phyloP scores from a whole-genome alignment of 2,888 invertebrate species.

The Pherbina coryleti region DNA sequence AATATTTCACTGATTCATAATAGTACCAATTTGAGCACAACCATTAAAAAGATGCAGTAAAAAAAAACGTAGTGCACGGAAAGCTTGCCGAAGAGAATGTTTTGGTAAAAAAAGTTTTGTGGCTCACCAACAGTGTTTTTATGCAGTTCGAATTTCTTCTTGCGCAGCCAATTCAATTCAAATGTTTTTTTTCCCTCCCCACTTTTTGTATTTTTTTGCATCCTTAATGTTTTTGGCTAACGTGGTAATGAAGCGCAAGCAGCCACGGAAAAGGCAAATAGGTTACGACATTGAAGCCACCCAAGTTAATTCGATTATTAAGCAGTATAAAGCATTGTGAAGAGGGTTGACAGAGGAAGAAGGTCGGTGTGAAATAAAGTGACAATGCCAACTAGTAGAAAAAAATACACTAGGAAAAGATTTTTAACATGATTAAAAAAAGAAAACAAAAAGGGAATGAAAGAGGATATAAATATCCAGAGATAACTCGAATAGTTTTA shows the following conservation, averaged over 20 bases:
- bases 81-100: not conserved
- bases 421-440: not conserved
- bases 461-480: too few relatives aligned
- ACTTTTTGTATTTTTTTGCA: not conserved
- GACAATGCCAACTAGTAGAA: not conserved
- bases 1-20: not conserved
- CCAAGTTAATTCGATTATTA: not conserved
- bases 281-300: not conserved
- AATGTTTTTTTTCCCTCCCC: not conserved
- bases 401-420: not conserved
- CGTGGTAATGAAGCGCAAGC: slow-evolving; percentile 26
- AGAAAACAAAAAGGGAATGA: too few relatives aligned
- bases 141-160: not conserved
- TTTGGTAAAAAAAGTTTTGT: slow-evolving; percentile 6
- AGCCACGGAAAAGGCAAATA: slow-evolving; percentile 23
- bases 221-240: not conserved
- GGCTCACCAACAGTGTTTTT: not conserved
- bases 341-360: not conserved
- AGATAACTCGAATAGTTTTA: too few relatives aligned
- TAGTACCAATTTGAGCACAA: not conserved
- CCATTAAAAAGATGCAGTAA: not conserved
- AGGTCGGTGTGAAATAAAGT: not conserved
- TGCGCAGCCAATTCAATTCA: not conserved
- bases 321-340: not conserved
- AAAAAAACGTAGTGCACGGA: not conserved